phyloP scores from a whole-genome alignment of 2,888 invertebrate genomes.

The Drosophila mimetica region DNA sequence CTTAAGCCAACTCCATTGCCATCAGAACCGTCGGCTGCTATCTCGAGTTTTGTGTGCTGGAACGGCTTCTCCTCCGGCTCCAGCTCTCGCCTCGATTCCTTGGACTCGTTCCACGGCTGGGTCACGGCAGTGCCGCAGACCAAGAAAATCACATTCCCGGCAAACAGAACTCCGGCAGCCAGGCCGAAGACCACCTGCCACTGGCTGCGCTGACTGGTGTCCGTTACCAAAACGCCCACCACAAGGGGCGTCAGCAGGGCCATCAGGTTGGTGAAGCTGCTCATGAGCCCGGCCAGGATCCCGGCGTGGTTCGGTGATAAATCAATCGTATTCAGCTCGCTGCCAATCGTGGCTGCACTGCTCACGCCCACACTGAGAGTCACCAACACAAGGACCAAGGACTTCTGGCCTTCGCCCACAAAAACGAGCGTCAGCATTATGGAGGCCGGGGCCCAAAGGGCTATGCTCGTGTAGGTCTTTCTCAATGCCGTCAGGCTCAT shows the following conservation, averaged over 20 bases:
- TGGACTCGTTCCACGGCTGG: slow-evolving; percentile 87
- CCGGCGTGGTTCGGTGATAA: slow-evolving; percentile 88
- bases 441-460: slow-evolving; percentile 85
- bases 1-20: slow-evolving; percentile 24
- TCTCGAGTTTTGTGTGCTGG: slow-evolving; percentile 51
- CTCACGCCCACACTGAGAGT: slow-evolving; percentile 85
- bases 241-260: slow-evolving; percentile 87
- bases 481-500: slow-evolving; percentile 81
- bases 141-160: slow-evolving; percentile 89
- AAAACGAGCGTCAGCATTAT: slow-evolving; percentile 85
- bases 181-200: slow-evolving; percentile 91
- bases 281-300: slow-evolving; percentile 88
- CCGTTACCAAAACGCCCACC: slow-evolving; percentile 85
- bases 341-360: slow-evolving; percentile 84
- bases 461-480: slow-evolving; percentile 77
- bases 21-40: slow-evolving; percentile 13
- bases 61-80: slow-evolving; percentile 38
- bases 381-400: slow-evolving; percentile 85
- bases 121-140: slow-evolving; percentile 88
- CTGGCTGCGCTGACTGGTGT: slow-evolving; percentile 85
- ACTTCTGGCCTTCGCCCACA: slow-evolving; percentile 81
- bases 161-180: slow-evolving; percentile 88
- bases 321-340: slow-evolving; percentile 86
- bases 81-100: slow-evolving; percentile 6
- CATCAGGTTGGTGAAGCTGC: slow-evolving; percentile 86